These are phyloP conservation scores for Trachelus tabidus DNA, from an alignment of 2,888 invertebrate species.

Conservation along the genomic window DNA sequence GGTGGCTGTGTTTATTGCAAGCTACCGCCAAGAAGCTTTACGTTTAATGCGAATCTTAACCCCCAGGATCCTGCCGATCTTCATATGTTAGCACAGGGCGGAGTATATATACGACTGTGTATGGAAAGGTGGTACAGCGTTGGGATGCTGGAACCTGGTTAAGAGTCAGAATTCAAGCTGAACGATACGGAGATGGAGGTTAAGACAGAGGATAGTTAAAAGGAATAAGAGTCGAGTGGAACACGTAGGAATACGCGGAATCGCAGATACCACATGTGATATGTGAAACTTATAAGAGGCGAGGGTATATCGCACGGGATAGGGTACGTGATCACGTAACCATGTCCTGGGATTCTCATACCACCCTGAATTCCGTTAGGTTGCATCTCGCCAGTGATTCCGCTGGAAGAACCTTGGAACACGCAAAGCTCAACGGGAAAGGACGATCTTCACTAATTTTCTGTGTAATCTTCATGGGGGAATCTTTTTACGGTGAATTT, in stretches of 20 bases:
- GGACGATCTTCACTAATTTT: too few species aligned
- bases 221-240: neutral
- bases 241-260: neutral
- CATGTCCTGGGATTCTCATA: neutral
- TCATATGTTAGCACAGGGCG: neutral
- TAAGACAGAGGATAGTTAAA: neutral
- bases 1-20: slow-evolving; percentile 10
- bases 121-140: neutral
- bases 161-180: neutral
- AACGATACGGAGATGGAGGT: neutral
- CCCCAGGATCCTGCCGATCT: neutral
- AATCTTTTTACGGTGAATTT: too few species aligned
- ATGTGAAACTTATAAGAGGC: neutral
- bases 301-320: neutral
- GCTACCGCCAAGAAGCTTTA: slow-evolving; percentile 22
- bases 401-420: neutral
- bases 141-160: neutral
- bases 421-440: neutral
- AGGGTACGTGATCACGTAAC: neutral
- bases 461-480: too few species aligned
- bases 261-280: neutral
- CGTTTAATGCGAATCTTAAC: slow-evolving; percentile 5
- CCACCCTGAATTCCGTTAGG: neutral
- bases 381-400: neutral
- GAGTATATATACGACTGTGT: neutral